A percentile compares a stretch with the other conserved stretches of the same genome.
Conservation (phyloP, 2,797 vertebrate species). For the Falco berigora region DNA sequence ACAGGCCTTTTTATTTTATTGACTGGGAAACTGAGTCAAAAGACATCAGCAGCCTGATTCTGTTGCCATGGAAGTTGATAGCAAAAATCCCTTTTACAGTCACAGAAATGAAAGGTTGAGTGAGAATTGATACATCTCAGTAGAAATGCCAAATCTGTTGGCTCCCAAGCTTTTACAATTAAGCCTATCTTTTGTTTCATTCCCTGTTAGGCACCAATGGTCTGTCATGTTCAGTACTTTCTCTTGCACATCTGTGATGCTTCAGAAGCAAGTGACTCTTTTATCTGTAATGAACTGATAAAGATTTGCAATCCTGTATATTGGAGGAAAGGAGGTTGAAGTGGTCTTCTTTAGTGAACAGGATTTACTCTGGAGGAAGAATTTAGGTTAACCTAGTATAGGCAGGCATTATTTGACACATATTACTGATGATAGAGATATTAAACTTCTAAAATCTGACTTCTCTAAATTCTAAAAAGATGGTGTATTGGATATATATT, state of each 20-base stretch:
- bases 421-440: not conserved
- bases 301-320: not conserved
- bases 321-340: not conserved
- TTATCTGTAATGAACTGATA: not conserved
- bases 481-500: not conserved
- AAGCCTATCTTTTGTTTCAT: not conserved
- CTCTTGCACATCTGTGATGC: not conserved
- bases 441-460: not conserved
- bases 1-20: not conserved
- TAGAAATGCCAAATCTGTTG: not conserved
- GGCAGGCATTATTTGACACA: not conserved
- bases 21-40: constrained; percentile 40
- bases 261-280: not conserved
- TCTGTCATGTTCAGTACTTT: not conserved
- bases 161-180: not conserved
- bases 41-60: not conserved
- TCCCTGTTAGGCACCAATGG: not conserved
- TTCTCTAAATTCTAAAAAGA: not conserved
- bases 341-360: not conserved
- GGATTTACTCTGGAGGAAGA: not conserved
- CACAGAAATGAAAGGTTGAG: not conserved
- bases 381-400: not conserved
- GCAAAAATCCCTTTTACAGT: not conserved
- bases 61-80: not conserved
- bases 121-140: not conserved